These are phyloP conservation scores for Lottia scabra DNA, from an alignment of 2,888 invertebrate species.

Conservation along the genomic window DNA sequence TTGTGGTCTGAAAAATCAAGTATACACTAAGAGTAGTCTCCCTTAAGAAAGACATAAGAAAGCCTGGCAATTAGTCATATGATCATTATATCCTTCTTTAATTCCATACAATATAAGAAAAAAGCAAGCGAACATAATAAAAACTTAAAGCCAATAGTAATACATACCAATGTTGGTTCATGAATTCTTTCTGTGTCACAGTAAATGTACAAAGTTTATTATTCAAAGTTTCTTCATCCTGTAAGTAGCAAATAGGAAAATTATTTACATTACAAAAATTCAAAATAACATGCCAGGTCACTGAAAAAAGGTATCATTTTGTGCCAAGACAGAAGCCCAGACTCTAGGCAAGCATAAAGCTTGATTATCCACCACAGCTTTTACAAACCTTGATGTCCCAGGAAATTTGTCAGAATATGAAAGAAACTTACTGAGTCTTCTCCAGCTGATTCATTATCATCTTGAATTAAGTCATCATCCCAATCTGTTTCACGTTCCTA, in stretches of 20 bases:
- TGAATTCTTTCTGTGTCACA: constrained; percentile 95
- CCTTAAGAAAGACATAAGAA: too few species aligned
- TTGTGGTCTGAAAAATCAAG: too few species aligned
- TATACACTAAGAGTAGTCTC: too few species aligned
- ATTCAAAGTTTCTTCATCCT: constrained; percentile 89
- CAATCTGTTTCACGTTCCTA: constrained; percentile 78
- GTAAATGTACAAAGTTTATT: constrained; percentile 94
- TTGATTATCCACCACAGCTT: background rate
- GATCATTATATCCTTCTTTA: background rate
- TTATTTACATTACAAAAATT: too few species aligned
- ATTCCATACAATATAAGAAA: background rate
- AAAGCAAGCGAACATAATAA: background rate
- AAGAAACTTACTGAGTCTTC: constrained; percentile 79
- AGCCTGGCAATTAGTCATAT: background rate
- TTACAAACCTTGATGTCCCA: too few species aligned
- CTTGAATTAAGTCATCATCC: constrained; percentile 85
- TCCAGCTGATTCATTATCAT: constrained; percentile 91
- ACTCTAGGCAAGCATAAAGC: background rate
- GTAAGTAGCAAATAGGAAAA: constrained; percentile 20
- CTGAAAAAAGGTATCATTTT: too few species aligned
- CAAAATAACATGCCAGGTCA: too few species aligned
- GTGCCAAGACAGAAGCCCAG: too few species aligned
- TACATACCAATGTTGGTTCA: constrained; percentile 81
- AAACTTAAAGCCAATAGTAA: background rate
- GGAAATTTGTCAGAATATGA: too few species aligned